Conservation (phyloP, 1,140 invertebrate genomes). For the Drosophila dunni region DNA sequence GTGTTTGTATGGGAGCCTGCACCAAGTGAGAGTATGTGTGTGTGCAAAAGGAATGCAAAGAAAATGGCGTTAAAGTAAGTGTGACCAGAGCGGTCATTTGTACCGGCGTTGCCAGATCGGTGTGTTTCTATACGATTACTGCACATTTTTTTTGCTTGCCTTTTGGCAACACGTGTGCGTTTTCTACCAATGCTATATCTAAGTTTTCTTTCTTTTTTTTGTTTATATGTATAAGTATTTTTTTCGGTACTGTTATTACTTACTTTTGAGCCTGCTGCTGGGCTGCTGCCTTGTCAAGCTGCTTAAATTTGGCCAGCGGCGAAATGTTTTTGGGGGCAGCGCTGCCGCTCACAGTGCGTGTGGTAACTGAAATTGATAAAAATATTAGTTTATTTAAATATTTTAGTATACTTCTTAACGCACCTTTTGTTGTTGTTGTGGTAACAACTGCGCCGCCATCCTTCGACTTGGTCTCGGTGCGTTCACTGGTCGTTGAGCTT, state of each 20-base stretch:
- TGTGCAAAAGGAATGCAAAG: conserved; percentile 33
- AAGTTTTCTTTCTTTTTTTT: neutral
- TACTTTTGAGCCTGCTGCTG: conserved; percentile 90
- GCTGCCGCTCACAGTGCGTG: conserved; percentile 86
- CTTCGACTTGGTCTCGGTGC: conserved; percentile 80
- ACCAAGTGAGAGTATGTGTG: conserved; percentile 32
- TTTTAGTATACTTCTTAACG: no score
- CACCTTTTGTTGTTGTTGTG: conserved; percentile 84
- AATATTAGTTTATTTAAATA: conserved; percentile 32
- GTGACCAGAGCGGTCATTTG: neutral
- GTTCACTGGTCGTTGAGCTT: conserved; percentile 79
- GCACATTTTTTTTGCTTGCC: conserved; percentile 12
- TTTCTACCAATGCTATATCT: neutral
- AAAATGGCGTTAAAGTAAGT: conserved; percentile 17
- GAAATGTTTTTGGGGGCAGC: conserved; percentile 89
- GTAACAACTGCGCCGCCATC: conserved; percentile 83
- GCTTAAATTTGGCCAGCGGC: conserved; percentile 95
- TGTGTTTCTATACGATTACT: neutral
- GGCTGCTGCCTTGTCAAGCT: conserved; percentile 92
- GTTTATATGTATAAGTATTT: neutral
- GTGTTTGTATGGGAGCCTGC: conserved; percentile 25
- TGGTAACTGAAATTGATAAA: conserved; percentile 87
- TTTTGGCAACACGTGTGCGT: neutral
- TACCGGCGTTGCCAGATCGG: neutral
- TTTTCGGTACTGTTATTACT: conserved; percentile 61